A percentile compares a stretch with the other conserved stretches of the same genome.
phyloP scores from a whole-genome alignment of 2,797 vertebrate genomes.

The Liparis tanakae region DNA sequence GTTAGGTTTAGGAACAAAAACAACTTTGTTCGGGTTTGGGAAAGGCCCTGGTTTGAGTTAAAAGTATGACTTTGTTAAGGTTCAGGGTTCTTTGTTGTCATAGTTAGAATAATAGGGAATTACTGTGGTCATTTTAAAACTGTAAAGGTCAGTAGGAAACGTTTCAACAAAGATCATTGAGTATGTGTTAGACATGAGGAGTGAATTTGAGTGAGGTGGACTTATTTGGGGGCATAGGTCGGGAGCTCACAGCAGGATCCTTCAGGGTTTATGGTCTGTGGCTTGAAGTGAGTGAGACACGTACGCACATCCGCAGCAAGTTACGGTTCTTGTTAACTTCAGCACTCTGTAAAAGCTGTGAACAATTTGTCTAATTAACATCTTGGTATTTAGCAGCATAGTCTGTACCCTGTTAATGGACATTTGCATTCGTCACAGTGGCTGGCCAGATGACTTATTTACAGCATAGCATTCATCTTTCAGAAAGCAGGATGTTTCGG shows the following conservation, averaged over 20 bases:
- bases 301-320: constrained; percentile 55
- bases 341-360: constrained; percentile 44
- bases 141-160: not conserved
- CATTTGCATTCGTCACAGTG: constrained; percentile 50
- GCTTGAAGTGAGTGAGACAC: constrained; percentile 61
- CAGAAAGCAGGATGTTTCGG: constrained; percentile 69
- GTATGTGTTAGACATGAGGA: constrained; percentile 28
- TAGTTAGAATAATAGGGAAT: constrained; percentile 2
- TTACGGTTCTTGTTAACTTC: constrained; percentile 50
- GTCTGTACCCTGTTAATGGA: constrained; percentile 17
- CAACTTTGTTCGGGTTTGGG: not conserved
- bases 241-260: constrained; percentile 43
- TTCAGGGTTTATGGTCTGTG: constrained; percentile 51
- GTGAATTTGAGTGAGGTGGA: constrained; percentile 48
- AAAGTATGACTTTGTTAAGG: not conserved
- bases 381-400: constrained; percentile 8
- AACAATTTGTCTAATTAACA: constrained; percentile 45
- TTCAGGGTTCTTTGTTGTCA: not conserved
- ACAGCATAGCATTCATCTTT: constrained; percentile 58
- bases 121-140: not conserved
- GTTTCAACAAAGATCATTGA: constrained; percentile 9
- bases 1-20: constrained; percentile 2
- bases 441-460: constrained; percentile 37
- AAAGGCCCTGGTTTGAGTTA: constrained; percentile 8
- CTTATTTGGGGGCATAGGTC: constrained; percentile 62